Conservation (phyloP, 2,888 invertebrate genomes). For the Therioaphis trifolii region DNA sequence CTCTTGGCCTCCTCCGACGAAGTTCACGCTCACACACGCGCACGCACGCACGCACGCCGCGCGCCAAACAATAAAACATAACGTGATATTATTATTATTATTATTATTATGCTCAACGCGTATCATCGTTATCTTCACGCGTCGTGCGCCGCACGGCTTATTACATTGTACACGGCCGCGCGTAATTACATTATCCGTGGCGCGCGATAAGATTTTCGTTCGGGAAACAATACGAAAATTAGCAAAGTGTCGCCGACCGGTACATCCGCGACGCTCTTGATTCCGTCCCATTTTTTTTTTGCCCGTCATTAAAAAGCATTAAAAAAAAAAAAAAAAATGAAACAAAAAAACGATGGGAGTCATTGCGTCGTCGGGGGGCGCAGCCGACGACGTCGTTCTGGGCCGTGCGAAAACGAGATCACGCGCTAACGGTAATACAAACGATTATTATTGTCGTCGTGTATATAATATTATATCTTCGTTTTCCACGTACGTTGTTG, state of each 20-base stretch:
- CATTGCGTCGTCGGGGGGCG: not conserved
- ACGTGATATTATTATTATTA: too few relatives aligned
- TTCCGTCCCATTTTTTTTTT: not conserved
- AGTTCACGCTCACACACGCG: too few relatives aligned
- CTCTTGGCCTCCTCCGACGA: too few relatives aligned
- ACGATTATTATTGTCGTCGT: not conserved
- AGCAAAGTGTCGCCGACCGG: not conserved
- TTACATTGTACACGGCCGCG: not conserved
- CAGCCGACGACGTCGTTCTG: not conserved
- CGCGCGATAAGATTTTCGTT: not conserved
- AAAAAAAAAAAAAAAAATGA: not conserved
- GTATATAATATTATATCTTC: not conserved
- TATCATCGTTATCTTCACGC: too few relatives aligned
- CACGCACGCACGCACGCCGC: too few relatives aligned
- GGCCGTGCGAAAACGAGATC: constrained; percentile 2
- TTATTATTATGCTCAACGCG: too few relatives aligned
- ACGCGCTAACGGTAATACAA: constrained; percentile 9
- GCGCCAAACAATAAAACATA: too few relatives aligned
- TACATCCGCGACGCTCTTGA: not conserved
- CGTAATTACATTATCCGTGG: not conserved
- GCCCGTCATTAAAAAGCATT: not conserved
- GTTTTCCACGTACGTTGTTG: not conserved
- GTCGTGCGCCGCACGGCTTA: not conserved
- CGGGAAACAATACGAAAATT: not conserved
- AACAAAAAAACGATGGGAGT: not conserved